These are phyloP conservation scores for Monarcha castaneiventris DNA, from an alignment of 2,113 vertebrate genomes.

Conservation along the genomic window DNA sequence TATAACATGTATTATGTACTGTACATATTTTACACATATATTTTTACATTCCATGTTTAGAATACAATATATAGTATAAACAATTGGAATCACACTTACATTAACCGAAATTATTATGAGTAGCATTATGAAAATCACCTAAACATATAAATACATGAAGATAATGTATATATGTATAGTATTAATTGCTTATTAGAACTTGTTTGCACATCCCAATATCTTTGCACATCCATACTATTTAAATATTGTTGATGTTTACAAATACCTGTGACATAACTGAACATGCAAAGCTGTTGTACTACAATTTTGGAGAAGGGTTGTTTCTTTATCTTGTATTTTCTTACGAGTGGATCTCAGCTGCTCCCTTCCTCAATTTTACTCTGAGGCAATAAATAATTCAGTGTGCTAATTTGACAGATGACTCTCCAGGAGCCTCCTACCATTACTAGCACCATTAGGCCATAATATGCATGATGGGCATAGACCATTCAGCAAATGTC, in stretches of 20 bases:
- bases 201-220: not conserved
- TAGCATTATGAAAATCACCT: not conserved
- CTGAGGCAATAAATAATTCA: slow-evolving; percentile 85
- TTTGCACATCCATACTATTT: not conserved
- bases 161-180: not conserved
- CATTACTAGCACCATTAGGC: slow-evolving; percentile 84
- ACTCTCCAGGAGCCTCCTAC: slow-evolving; percentile 80
- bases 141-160: not conserved
- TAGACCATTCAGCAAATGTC: slow-evolving; percentile 82
- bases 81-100: not conserved
- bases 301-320: not conserved
- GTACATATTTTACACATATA: not conserved
- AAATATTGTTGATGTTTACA: not conserved
- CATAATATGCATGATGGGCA: slow-evolving; percentile 78
- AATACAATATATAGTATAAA: not conserved
- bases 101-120: not conserved
- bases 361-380: slow-evolving; percentile 78
- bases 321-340: slow-evolving; percentile 61
- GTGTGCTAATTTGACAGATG: slow-evolving; percentile 86
- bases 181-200: not conserved
- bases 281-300: slow-evolving; percentile 7
- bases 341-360: slow-evolving; percentile 78
- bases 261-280: not conserved
- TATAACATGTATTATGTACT: not conserved
- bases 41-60: not conserved